A percentile compares a stretch with the other conserved stretches of the same genome.
Conservation (phyloP, 2,113 vertebrate genomes). For the Micronycteris hirsuta region DNA sequence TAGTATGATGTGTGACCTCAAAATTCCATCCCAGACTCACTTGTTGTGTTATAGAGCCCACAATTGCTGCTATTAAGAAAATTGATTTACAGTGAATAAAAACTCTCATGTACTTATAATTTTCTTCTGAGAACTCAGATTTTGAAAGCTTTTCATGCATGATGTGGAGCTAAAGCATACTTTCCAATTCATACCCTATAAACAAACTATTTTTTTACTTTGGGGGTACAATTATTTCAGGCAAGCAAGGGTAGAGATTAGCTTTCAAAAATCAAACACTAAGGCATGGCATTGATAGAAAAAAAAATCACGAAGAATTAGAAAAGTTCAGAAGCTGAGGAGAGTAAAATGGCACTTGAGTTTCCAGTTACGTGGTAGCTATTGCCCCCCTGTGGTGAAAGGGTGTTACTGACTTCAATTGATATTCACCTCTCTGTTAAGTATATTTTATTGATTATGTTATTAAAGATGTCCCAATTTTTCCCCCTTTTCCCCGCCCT, state of each 20-base stretch:
- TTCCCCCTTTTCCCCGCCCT: too few relatives aligned
- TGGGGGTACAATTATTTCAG: slow-evolving; percentile 23
- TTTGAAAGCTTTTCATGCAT: slow-evolving; percentile 16
- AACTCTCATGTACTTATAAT: neutral
- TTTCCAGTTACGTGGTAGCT: slow-evolving; percentile 26
- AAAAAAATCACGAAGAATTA: neutral
- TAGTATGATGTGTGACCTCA: neutral
- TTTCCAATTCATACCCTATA: slow-evolving; percentile 3
- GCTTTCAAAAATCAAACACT: slow-evolving; percentile 23
- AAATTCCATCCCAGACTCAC: neutral
- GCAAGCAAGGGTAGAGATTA: neutral
- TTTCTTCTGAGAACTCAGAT: neutral
- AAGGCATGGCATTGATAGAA: neutral
- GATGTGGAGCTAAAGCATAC: neutral
- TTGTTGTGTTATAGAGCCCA: neutral
- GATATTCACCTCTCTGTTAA: neutral
- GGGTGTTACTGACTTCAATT: neutral
- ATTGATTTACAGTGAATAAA: neutral
- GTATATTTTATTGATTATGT: neutral
- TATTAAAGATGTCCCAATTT: too few relatives aligned
- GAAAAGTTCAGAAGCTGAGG: neutral
- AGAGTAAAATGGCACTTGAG: neutral
- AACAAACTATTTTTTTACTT: slow-evolving; percentile 27
- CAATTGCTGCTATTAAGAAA: neutral
- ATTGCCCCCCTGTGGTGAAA: slow-evolving; percentile 33